Conservation (phyloP, 2,888 invertebrate species). For the Oeneis ivallda region DNA sequence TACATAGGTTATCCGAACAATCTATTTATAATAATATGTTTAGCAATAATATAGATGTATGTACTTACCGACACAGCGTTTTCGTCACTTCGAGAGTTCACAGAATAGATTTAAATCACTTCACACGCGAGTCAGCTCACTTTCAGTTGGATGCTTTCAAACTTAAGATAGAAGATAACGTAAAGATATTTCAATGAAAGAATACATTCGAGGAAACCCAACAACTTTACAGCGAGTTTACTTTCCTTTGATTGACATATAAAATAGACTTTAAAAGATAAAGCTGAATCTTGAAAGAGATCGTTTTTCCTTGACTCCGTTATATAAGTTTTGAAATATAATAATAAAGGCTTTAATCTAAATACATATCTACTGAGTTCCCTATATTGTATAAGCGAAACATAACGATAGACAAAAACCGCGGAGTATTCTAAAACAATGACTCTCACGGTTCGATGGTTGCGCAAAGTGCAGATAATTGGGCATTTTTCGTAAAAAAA, state of each 20-base stretch:
- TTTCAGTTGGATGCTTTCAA: slow-evolving; percentile 32
- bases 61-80: slow-evolving; percentile 26
- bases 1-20: not conserved
- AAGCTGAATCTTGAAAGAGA: slow-evolving; percentile 13
- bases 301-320: slow-evolving; percentile 17
- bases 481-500: slow-evolving; percentile 41
- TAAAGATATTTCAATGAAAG: not conserved
- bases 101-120: slow-evolving; percentile 35
- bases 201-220: not conserved
- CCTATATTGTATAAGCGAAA: slow-evolving; percentile 38
- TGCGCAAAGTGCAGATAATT: slow-evolving; percentile 69
- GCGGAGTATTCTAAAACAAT: slow-evolving; percentile 27
- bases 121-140: slow-evolving; percentile 33
- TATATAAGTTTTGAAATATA: slow-evolving; percentile 23
- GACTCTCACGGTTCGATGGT: slow-evolving; percentile 41
- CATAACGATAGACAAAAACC: slow-evolving; percentile 31
- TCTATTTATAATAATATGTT: not conserved
- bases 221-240: not conserved
- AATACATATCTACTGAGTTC: slow-evolving; percentile 26
- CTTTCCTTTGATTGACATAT: not conserved
- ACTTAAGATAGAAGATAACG: slow-evolving; percentile 21
- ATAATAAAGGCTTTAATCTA: slow-evolving; percentile 23
- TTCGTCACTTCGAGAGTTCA: slow-evolving; percentile 32
- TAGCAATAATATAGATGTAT: not conserved
- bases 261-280: not conserved